Conservation (phyloP, 2,113 vertebrate species). For the Heptranchias perlo region DNA sequence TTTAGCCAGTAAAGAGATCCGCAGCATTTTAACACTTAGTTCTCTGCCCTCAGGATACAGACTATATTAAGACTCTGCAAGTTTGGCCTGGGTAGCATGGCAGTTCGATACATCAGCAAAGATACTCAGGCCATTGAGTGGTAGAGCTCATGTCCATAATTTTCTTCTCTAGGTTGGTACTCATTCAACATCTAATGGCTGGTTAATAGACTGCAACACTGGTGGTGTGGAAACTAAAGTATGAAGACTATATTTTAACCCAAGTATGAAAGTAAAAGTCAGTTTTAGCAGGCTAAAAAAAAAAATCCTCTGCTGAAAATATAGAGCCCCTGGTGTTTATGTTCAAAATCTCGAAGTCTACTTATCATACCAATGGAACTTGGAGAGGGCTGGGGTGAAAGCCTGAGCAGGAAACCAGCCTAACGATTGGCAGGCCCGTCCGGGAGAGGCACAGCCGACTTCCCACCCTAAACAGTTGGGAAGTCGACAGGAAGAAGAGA, state of each 20-base stretch:
- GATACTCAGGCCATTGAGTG: not conserved
- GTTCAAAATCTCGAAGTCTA: no score
- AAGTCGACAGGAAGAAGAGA: no score
- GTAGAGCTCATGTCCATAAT: not conserved
- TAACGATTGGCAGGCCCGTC: not conserved
- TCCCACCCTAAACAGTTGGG: no score
- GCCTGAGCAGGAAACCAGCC: not conserved
- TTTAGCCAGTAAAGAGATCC: not conserved
- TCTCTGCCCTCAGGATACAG: not conserved
- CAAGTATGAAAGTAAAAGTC: not conserved
- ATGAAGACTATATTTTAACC: not conserved
- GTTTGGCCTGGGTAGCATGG: not conserved
- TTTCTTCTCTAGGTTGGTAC: not conserved
- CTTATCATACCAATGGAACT: not conserved
- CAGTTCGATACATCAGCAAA: not conserved
- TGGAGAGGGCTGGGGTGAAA: not conserved
- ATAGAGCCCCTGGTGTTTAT: not conserved
- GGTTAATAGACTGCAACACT: not conserved
- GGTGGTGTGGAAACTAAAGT: not conserved
- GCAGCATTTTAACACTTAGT: not conserved
- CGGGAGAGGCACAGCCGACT: not conserved
- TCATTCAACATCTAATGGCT: not conserved
- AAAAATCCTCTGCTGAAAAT: not conserved
- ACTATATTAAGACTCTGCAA: not conserved
- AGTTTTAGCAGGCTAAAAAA: not conserved